Evolutionary conservation across 2,113 vertebrate genomes (phyloP).

Genomic region (Stictonetta naevosa): DNA sequence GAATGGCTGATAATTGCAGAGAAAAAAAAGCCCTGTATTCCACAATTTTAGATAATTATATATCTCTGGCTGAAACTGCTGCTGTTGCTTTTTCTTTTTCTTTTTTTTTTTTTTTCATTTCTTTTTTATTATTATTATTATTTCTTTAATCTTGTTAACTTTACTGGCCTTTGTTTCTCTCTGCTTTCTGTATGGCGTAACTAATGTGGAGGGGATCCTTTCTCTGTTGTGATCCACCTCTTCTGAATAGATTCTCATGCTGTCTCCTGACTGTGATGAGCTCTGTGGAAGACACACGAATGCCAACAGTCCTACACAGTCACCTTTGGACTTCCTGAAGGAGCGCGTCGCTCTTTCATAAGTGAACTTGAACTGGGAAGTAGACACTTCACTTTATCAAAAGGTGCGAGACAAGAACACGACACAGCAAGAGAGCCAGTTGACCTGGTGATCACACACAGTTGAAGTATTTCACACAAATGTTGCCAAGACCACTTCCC

Average conservation of each 20-base stretch:
- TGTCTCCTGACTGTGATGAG: constrained; percentile 38
- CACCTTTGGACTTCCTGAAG: constrained; percentile 29
- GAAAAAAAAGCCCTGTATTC: constrained; percentile 73
- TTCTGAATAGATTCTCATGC: constrained; percentile 14
- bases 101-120: neutral
- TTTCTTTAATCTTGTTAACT: constrained; percentile 58
- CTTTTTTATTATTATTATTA: neutral
- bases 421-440: constrained; percentile 21
- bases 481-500: constrained; percentile 16
- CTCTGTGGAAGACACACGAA: constrained; percentile 46
- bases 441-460: neutral
- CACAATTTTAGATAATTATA: constrained; percentile 66
- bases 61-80: constrained; percentile 73
- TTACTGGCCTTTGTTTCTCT: constrained; percentile 74
- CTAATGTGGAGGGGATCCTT: constrained; percentile 66
- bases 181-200: constrained; percentile 75
- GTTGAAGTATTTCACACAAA: constrained; percentile 5
- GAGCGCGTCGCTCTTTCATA: constrained; percentile 15
- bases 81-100: neutral
- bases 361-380: constrained; percentile 17
- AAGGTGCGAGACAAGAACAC: constrained; percentile 38
- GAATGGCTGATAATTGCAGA: constrained; percentile 79
- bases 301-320: constrained; percentile 53
- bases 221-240: constrained; percentile 39
- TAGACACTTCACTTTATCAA: neutral